Conservation (phyloP, 1,140 invertebrate genomes). For the Kradibia gibbosae region DNA sequence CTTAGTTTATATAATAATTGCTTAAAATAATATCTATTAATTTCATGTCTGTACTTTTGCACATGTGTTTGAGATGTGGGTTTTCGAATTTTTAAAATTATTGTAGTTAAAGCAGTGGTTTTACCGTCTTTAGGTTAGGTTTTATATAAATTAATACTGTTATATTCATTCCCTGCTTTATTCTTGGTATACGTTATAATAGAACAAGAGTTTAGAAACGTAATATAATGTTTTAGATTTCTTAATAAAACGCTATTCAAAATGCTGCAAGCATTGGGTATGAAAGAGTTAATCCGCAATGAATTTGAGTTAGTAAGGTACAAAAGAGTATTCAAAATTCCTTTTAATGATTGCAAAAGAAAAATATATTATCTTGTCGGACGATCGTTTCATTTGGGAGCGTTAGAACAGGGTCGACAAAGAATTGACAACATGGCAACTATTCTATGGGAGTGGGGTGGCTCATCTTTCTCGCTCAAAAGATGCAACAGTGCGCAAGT, state of each 20-base stretch:
- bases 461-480: neutral
- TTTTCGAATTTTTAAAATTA: too few species aligned
- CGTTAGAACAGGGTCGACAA: neutral
- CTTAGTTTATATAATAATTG: too few species aligned
- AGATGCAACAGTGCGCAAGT: slow-evolving; percentile 12
- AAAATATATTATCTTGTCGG: neutral
- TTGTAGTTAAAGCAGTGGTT: too few species aligned
- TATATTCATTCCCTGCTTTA: too few species aligned
- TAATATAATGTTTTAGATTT: neutral
- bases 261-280: neutral
- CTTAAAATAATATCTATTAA: too few species aligned
- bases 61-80: too few species aligned
- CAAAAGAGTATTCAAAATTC: neutral
- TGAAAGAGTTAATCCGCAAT: neutral
- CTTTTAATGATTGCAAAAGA: neutral
- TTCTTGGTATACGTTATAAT: neutral
- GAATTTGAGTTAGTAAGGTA: neutral
- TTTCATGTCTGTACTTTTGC: too few species aligned
- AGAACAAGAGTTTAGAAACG: neutral
- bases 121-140: too few species aligned
- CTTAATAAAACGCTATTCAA: neutral
- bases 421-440: neutral
- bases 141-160: too few species aligned
- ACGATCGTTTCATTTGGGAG: neutral
- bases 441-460: neutral